phyloP scores from a whole-genome alignment of 2,797 vertebrate genomes.

The Enteromius mattozi region DNA sequence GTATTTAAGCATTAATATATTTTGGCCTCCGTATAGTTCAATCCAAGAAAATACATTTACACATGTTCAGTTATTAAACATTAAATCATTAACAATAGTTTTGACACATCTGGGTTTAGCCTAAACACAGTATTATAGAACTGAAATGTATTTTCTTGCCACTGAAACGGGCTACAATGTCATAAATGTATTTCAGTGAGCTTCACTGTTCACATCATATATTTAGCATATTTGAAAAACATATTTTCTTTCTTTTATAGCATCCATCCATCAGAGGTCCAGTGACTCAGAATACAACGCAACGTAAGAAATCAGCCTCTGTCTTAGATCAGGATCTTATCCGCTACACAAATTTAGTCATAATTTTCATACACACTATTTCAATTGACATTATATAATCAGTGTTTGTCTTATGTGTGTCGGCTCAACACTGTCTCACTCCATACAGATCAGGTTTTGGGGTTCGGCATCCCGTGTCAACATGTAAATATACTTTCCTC shows the following conservation, averaged over 20 bases:
- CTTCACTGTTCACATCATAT: not conserved
- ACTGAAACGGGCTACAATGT: not conserved
- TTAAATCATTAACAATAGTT: too few species aligned
- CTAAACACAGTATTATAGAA: too few species aligned
- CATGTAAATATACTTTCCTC: slow-evolving; percentile 25
- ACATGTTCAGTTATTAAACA: too few species aligned
- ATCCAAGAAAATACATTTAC: not conserved
- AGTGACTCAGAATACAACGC: slow-evolving; percentile 36
- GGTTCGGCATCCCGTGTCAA: slow-evolving; percentile 26
- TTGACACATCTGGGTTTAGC: too few species aligned
- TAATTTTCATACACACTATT: not conserved
- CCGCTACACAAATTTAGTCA: not conserved
- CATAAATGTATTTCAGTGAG: not conserved
- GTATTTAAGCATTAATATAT: not conserved
- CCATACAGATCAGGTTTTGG: slow-evolving; percentile 1
- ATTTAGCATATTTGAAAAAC: not conserved
- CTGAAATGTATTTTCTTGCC: too few species aligned
- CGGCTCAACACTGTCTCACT: not conserved
- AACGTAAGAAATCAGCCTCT: not conserved
- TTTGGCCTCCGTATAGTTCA: not conserved
- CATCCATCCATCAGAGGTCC: slow-evolving; percentile 35
- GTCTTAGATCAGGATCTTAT: not conserved
- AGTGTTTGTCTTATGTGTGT: not conserved
- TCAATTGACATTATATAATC: not conserved
- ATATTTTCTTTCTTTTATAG: slow-evolving; percentile 3